Evolutionary conservation across 2,797 vertebrate genomes (phyloP).

Genomic region (Streptopelia turtur): DNA sequence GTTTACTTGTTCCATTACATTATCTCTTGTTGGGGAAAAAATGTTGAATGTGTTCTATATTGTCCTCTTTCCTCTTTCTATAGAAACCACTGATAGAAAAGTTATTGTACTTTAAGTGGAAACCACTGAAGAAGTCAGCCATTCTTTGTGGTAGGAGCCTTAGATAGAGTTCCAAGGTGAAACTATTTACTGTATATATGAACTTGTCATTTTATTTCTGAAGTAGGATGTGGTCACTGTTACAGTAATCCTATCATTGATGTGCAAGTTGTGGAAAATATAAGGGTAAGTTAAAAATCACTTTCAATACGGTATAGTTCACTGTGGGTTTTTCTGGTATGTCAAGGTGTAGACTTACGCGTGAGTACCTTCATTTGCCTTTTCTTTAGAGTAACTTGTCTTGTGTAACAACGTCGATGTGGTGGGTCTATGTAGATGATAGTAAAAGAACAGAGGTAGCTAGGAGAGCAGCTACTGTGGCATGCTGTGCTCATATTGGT

Average conservation of each 20-base stretch:
- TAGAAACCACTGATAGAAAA: background rate
- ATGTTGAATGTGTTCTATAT: background rate
- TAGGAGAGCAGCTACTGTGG: background rate
- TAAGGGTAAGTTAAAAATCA: background rate
- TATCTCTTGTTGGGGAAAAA: background rate
- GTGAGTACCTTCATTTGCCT: background rate
- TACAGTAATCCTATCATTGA: background rate
- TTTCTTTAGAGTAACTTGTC: background rate
- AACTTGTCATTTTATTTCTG: background rate
- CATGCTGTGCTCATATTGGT: background rate
- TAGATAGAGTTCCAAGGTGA: background rate
- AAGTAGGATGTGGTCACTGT: background rate
- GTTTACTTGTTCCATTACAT: background rate
- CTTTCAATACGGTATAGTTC: background rate
- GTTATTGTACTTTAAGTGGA: background rate
- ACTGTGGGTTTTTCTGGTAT: background rate
- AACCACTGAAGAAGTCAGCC: background rate
- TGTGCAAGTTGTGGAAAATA: background rate
- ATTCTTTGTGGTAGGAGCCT: background rate
- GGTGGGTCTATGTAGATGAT: background rate
- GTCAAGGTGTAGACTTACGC: background rate
- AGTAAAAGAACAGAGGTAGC: background rate
- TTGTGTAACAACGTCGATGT: background rate
- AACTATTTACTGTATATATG: background rate
- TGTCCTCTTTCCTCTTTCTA: background rate